Evolutionary conservation across 1,140 invertebrate species (phyloP).

Genomic region (Hylaeus volcanicus): DNA sequence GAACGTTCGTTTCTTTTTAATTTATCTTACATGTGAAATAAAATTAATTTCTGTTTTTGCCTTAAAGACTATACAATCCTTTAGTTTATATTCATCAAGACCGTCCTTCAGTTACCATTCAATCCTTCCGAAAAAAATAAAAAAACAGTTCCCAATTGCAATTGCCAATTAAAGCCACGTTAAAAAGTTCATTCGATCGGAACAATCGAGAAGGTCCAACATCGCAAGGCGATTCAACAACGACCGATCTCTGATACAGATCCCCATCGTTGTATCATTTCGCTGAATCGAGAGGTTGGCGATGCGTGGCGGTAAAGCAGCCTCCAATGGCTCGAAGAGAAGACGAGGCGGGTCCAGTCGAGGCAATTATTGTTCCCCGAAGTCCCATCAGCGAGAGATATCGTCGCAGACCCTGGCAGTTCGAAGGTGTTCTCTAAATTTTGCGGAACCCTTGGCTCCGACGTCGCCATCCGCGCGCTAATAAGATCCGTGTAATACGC

Average conservation of each 20-base stretch:
- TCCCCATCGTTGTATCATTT: slow-evolving; percentile 17
- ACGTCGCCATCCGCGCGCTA: slow-evolving; percentile 30
- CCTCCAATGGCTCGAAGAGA: slow-evolving; percentile 43
- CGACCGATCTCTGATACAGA: slow-evolving; percentile 7
- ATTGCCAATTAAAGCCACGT: background rate
- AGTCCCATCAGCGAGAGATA: slow-evolving; percentile 67
- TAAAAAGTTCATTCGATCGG: background rate
- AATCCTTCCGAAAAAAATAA: background rate
- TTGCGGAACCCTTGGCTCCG: slow-evolving; percentile 15
- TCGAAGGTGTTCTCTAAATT: slow-evolving; percentile 54
- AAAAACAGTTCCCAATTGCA: too few relatives aligned
- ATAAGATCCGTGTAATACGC: slow-evolving; percentile 51
- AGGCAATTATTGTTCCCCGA: slow-evolving; percentile 69
- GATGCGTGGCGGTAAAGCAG: slow-evolving; percentile 50
- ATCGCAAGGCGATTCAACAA: background rate
- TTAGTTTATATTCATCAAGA: too few relatives aligned
- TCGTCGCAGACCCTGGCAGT: slow-evolving; percentile 40
- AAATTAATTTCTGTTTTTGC: too few relatives aligned
- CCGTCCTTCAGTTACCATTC: too few relatives aligned
- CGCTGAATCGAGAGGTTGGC: slow-evolving; percentile 25
- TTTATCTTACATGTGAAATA: too few relatives aligned
- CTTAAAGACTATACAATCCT: too few relatives aligned
- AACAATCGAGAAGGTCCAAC: background rate
- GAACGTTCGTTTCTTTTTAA: too few relatives aligned
- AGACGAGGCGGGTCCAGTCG: slow-evolving; percentile 10